A percentile compares a stretch with the other conserved stretches of the same genome.
These are phyloP conservation scores for Ammodytes marinus DNA, from an alignment of 2,113 vertebrate species.

Conservation along the genomic window DNA sequence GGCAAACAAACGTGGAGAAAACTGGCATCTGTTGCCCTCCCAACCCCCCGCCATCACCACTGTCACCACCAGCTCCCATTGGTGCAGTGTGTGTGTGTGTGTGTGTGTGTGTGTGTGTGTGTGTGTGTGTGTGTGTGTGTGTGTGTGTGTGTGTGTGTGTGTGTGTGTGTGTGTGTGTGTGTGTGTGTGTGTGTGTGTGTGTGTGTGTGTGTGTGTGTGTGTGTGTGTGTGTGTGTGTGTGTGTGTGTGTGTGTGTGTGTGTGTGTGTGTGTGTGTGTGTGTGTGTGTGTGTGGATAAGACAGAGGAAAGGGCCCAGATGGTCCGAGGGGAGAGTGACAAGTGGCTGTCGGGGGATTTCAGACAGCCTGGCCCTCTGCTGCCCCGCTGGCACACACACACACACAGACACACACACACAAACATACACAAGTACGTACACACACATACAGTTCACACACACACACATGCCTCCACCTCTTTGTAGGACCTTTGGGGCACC, in stretches of 20 bases:
- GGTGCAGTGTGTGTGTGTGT: slow-evolving; percentile 23
- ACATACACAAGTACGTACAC: slow-evolving; percentile 22
- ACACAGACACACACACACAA: slow-evolving; percentile 29
- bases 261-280: slow-evolving; percentile 4
- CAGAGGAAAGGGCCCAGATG: slow-evolving; percentile 73
- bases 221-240: slow-evolving; percentile 18
- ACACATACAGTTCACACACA: slow-evolving; percentile 38
- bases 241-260: slow-evolving; percentile 20
- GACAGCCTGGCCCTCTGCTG: slow-evolving; percentile 66
- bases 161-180: not conserved
- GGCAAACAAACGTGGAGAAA: slow-evolving; percentile 58
- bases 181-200: slow-evolving; percentile 11
- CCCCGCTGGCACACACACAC: slow-evolving; percentile 45
- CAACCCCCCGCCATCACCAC: slow-evolving; percentile 62
- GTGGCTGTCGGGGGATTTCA: slow-evolving; percentile 75
- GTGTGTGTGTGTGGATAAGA: slow-evolving; percentile 45
- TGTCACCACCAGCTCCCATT: slow-evolving; percentile 63
- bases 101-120: slow-evolving; percentile 7
- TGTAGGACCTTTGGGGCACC: slow-evolving; percentile 64
- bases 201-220: slow-evolving; percentile 17
- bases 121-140: slow-evolving; percentile 17
- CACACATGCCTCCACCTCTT: slow-evolving; percentile 52
- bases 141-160: slow-evolving; percentile 20
- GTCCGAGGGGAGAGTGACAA: slow-evolving; percentile 80
- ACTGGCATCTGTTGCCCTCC: slow-evolving; percentile 76